Evolutionary conservation across 2,113 vertebrate species (phyloP), one percentile per base, ranked within the genome.

Genomic region (Corythornis madagascariensis): DNA sequence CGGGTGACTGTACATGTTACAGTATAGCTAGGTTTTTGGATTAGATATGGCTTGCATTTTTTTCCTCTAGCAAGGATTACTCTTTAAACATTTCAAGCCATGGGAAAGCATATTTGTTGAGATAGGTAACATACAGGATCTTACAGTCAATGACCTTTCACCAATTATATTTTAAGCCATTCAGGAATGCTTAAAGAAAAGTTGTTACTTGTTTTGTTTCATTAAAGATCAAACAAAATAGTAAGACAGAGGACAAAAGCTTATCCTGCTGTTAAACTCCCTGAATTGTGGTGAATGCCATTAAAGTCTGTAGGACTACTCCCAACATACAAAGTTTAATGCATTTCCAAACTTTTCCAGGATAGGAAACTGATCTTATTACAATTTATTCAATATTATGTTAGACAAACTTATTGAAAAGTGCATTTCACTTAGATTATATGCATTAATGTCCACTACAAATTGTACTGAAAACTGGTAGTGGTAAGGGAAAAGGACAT

Each of bases 11-110:
- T 83, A 95, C 52, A 6, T 47, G 45, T 69, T 79, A 89, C 40
- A 89, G 55, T 85, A 70, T 42, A 65, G 67, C 4, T 88, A 90
- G 80, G 93, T 92, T 92, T 94, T 92, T 85, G 87, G 73, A 57
- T 93, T 80, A 95, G 69, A 89, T 93, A 85, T 64, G 25, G 80
- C 52, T 95, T 96, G 67, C 1, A 6, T 53, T 91, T 50, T 89
- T 89, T 88, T 38, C 14, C 47, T 90, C 11, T 47, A 53, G 10
- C 22, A 48, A 90, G 70, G 50, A 81, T 94, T 79, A 94, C 6
- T 48, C 28, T 69, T 64, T 40, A 64, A 96, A 64, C 63, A 55
- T 87, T 95, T 96, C 59, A 86, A 92, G 43, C 31, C 57, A 87
- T 76, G 13, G 18, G 29, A 88, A 83, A 83, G 1, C 22, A 48